Base-by-base conservation (phyloP, 2,113 vertebrate genomes). In the Barnardius zonarius region DNA sequence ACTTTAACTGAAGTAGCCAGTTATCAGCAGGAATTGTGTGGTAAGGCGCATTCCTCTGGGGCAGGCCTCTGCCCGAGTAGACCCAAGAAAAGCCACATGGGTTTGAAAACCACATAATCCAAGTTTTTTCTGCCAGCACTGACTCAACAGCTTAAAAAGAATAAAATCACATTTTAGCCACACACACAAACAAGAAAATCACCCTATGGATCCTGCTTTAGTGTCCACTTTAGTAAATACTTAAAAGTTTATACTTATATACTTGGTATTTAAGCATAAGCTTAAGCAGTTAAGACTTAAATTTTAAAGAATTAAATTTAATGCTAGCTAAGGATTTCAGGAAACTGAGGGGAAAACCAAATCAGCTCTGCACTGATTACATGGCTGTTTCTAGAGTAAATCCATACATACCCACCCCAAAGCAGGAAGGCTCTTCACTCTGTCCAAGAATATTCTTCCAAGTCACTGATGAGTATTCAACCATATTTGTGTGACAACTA, bases 271-370 rank as follows among this genome's bases (percentile, higher is more conserved):
- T n/a, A 57, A 57, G 31, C 31, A 57, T 57, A 33, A 57, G 19
- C 31, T 57, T 57, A 57, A 57, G 31, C 19, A 57, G 54, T 33
- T 9, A 20, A 57, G 23, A 52, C 10, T 79, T 55, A 15, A 35
- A 59, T 59, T 59, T 16, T 59, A 59, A 59, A 59, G 57, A 59
- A 59, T 10, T n/a, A n/a, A 23, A 59, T 59, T 35, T 59, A 59
- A 35, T 35, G 57, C 33, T 33, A 66, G 67, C 25, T 20, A 46
- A 46, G 30, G 25, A 51, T 72, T 64, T 44, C 49, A 63, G 84
- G 39, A 83, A 75, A 90, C 81, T 33, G 4, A 51, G 6, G 48
- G 23, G 5, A 13, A 37, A 85, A 55, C 1, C 0, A 1, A 1
- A 2, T 8, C 68, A 75, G 11, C n/a, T 57, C 17, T 30, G 9